Conservation (phyloP, 2,113 vertebrate genomes). For the Panthera leo region DNA sequence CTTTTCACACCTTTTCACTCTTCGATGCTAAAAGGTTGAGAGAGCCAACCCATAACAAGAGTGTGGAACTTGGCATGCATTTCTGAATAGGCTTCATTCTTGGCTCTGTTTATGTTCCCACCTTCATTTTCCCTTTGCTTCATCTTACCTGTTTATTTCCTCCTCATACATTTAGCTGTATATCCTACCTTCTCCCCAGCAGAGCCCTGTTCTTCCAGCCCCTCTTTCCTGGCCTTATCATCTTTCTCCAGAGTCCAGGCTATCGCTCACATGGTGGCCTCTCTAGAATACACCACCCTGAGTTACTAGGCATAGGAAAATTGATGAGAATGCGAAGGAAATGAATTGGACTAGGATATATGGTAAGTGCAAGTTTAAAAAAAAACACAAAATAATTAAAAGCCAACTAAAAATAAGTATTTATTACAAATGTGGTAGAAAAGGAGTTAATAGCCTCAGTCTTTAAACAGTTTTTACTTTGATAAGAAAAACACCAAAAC, state of each 20-base stretch:
- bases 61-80: background rate
- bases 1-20: background rate
- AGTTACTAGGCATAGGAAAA: background rate
- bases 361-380: background rate
- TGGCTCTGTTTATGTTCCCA: background rate
- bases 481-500: background rate
- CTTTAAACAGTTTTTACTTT: constrained; percentile 19
- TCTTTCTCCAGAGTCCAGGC: background rate
- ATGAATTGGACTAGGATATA: background rate
- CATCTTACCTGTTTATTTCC: background rate
- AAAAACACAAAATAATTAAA: background rate
- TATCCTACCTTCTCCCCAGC: background rate
- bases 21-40: background rate
- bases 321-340: background rate
- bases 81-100: background rate
- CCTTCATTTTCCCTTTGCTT: background rate
- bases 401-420: background rate
- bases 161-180: no score
- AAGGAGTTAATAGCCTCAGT: background rate
- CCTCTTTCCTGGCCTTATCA: background rate
- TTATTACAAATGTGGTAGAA: background rate
- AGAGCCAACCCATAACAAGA: background rate
- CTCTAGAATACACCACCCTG: background rate
- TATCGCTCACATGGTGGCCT: rapidly evolving
- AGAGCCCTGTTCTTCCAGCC: background rate